Conservation (phyloP, 2,113 vertebrate genomes). For the Candoia aspera region DNA sequence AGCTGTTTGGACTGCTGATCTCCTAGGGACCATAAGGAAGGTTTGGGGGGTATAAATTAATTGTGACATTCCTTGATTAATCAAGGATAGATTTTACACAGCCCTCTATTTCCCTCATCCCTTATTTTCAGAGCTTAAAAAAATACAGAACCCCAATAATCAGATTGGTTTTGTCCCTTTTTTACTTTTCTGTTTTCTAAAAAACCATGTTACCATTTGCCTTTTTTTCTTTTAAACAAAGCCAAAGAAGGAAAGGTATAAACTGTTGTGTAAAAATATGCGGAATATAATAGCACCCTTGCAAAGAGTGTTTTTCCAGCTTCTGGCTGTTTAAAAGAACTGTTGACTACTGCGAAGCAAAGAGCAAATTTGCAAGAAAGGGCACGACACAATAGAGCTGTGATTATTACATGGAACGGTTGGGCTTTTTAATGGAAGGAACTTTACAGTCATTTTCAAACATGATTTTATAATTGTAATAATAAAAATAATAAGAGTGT, state of each 20-base stretch:
- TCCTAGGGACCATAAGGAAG: not conserved
- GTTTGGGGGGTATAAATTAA: not conserved
- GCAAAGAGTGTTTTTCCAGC: conserved; percentile 73
- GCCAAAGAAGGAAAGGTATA: conserved; percentile 55
- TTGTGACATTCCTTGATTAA: not conserved
- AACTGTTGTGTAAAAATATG: conserved; percentile 75
- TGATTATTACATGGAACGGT: conserved; percentile 64
- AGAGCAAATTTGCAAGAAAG: conserved; percentile 73
- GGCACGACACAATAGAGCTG: conserved; percentile 63
- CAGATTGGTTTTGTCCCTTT: conserved; percentile 24
- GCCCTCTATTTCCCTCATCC: not conserved
- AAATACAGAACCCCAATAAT: not conserved
- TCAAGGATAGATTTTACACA: not conserved
- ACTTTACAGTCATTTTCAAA: conserved; percentile 69
- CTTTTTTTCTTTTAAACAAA: conserved; percentile 39
- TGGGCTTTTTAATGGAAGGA: conserved; percentile 67
- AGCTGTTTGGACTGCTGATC: not conserved
- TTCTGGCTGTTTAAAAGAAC: conserved; percentile 68
- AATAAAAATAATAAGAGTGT: conserved; percentile 59
- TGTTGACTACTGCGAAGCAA: conserved; percentile 73
- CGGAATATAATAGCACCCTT: conserved; percentile 66
- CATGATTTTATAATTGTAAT: conserved; percentile 71
- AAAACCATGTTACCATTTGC: conserved; percentile 23
- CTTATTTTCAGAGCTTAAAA: conserved; percentile 16
- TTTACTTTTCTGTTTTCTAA: conserved; percentile 40